Evolutionary conservation across 2,113 vertebrate species (phyloP).

Genomic region (Alaudala cheleensis): DNA sequence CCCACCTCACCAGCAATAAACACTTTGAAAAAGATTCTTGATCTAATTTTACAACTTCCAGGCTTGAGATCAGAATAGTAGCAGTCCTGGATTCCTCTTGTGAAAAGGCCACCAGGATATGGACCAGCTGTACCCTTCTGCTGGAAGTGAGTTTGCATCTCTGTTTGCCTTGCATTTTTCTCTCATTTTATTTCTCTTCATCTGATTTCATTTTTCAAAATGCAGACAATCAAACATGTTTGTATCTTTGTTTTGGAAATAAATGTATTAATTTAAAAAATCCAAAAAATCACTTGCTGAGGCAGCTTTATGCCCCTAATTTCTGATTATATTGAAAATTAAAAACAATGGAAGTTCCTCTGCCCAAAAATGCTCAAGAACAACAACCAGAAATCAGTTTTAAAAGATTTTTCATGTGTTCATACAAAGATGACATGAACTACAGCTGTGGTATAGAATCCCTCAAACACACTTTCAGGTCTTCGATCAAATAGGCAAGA

Average conservation of each 20-base stretch:
- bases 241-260: neutral
- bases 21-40: neutral
- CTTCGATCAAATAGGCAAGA: constrained; percentile 52
- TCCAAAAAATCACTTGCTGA: neutral
- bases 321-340: neutral
- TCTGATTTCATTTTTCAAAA: neutral
- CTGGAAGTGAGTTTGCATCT: neutral
- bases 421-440: neutral
- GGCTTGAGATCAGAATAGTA: neutral
- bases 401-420: neutral
- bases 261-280: neutral
- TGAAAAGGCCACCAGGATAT: neutral
- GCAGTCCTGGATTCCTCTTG: neutral
- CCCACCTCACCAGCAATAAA: neutral
- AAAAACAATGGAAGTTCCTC: neutral
- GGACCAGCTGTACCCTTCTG: neutral
- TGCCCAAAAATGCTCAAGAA: neutral
- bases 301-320: neutral
- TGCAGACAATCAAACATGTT: neutral
- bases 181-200: neutral
- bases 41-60: neutral
- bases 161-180: neutral
- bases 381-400: neutral
- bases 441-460: constrained; percentile 3
- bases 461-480: constrained; percentile 39